These are phyloP conservation scores for Ptilodon capucinus DNA, from an alignment of 2,888 invertebrate genomes.

Conservation along the genomic window DNA sequence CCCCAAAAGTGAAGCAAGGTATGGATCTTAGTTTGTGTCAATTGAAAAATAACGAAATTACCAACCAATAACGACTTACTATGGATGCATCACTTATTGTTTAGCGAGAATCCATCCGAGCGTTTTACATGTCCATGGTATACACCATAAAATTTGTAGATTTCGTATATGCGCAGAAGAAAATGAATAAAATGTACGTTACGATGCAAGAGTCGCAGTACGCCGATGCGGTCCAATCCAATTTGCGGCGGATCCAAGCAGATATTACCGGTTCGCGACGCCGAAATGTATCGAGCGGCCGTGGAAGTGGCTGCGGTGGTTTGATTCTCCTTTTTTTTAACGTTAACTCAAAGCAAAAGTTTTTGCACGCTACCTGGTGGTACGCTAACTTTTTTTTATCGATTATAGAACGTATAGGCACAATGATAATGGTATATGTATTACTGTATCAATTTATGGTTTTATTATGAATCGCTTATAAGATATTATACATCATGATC, in stretches of 20 bases:
- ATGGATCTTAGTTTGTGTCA: no score
- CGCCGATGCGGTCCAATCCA: conserved; percentile 58
- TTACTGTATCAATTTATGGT: no score
- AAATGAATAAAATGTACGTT: conserved; percentile 45
- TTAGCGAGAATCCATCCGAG: no score
- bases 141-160: conserved; percentile 1
- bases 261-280: conserved; percentile 54
- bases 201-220: conserved; percentile 50
- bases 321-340: conserved; percentile 6
- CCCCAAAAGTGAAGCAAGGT: no score
- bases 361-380: not conserved
- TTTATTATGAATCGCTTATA: no score
- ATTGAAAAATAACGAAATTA: no score
- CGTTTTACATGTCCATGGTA: no score
- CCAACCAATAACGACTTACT: no score
- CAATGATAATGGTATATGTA: no score
- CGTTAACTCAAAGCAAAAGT: not conserved
- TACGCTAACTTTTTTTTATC: not conserved
- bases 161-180: conserved; percentile 11
- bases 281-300: conserved; percentile 13
- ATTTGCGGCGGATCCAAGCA: conserved; percentile 60
- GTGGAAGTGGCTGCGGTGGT: conserved; percentile 8
- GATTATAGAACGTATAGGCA: not conserved
- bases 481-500: no score
- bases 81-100: no score